Conservation (phyloP, 2,888 invertebrate species). For the Amblyjoppa proteus region DNA sequence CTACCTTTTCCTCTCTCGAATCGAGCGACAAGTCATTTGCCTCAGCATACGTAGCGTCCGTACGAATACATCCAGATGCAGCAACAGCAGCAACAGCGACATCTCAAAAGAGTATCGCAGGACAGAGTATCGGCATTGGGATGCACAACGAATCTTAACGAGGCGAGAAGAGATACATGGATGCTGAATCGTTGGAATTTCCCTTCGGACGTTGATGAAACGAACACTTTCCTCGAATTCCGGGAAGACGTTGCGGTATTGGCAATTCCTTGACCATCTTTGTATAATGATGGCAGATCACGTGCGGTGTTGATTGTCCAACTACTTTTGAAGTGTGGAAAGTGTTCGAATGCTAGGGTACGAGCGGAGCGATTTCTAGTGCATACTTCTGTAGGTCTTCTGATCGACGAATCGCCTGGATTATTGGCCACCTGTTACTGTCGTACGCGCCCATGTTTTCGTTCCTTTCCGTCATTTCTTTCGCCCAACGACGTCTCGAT, state of each 20-base stretch:
- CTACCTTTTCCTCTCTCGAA: conserved; percentile 15
- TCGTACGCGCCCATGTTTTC: neutral
- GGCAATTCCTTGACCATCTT: neutral
- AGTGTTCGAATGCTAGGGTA: neutral
- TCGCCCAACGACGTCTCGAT: neutral
- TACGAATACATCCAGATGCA: conserved; percentile 34
- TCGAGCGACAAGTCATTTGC: conserved; percentile 7
- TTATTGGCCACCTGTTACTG: neutral
- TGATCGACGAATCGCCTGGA: neutral
- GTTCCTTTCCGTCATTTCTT: neutral
- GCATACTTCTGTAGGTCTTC: neutral
- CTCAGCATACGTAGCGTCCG: conserved; percentile 38
- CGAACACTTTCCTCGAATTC: conserved; percentile 22
- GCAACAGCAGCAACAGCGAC: neutral
- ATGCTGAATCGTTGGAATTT: neutral
- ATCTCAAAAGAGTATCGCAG: conserved; percentile 5
- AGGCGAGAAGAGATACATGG: neutral
- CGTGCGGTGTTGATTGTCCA: no score
- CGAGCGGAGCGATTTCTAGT: neutral
- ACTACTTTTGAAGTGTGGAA: neutral
- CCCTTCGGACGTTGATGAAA: neutral
- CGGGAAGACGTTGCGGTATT: neutral
- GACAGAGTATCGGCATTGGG: conserved; percentile 15
- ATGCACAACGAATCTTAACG: conserved; percentile 47
- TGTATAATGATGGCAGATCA: neutral